These are phyloP conservation scores for Atta colombica DNA, from an alignment of 1,140 invertebrate species.

Conservation along the genomic window DNA sequence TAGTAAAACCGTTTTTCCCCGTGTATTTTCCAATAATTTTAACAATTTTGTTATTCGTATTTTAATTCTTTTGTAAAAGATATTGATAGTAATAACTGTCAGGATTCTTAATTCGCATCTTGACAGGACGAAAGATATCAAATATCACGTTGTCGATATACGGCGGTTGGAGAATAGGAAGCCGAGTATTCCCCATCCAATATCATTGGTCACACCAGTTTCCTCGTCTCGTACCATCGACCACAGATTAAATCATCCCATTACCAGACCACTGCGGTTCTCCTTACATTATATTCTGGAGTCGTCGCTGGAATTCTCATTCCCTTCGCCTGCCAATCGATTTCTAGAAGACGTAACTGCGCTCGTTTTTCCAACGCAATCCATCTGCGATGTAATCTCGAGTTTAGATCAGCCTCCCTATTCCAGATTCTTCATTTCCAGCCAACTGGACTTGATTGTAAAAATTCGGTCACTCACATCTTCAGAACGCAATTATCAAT, in stretches of 20 bases:
- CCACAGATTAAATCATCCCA: constrained; percentile 72
- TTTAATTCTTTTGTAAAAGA: background rate
- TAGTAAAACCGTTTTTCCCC: too few relatives aligned
- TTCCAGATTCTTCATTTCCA: background rate
- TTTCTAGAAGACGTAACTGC: constrained; percentile 43
- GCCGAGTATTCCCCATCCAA: constrained; percentile 56
- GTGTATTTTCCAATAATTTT: background rate
- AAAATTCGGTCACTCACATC: background rate
- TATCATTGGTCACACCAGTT: constrained; percentile 69
- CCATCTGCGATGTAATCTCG: constrained; percentile 15
- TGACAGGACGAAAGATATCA: background rate
- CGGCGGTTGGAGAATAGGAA: constrained; percentile 28
- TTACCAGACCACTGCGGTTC: constrained; percentile 62
- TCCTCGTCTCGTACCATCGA: constrained; percentile 63
- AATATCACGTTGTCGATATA: constrained; percentile 46
- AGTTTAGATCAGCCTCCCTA: background rate
- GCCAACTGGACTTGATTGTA: background rate
- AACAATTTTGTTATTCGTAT: background rate
- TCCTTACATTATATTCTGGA: constrained; percentile 66
- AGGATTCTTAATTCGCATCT: constrained; percentile 5
- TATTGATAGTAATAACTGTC: background rate
- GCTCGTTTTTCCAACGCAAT: constrained; percentile 48
- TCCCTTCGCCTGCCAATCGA: constrained; percentile 38
- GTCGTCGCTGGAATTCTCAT: constrained; percentile 62
- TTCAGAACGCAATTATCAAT: background rate